These are phyloP conservation scores for Sebastes hubbsi DNA, from an alignment of 2,797 vertebrate species.

Conservation along the genomic window DNA sequence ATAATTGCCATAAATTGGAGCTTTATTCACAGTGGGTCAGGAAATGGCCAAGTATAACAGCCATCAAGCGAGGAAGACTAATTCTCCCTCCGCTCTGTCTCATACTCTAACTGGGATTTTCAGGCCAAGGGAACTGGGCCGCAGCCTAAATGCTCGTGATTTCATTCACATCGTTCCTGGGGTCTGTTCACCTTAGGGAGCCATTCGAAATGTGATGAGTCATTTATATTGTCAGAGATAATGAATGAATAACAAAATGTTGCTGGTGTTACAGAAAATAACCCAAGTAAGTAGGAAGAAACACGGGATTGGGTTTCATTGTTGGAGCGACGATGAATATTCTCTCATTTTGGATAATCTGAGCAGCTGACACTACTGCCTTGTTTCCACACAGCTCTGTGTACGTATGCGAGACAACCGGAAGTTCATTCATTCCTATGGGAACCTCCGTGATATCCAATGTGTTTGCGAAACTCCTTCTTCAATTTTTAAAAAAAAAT, in stretches of 20 bases:
- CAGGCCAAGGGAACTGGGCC: slow-evolving; percentile 47
- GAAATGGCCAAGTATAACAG: slow-evolving; percentile 72
- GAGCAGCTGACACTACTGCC: slow-evolving; percentile 29
- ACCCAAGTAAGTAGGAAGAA: slow-evolving; percentile 45
- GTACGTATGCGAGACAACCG: too few species aligned
- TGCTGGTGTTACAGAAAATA: slow-evolving; percentile 63
- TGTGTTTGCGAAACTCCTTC: too few species aligned
- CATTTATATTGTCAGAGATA: slow-evolving; percentile 77
- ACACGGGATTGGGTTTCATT: slow-evolving; percentile 46
- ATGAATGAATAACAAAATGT: slow-evolving; percentile 75
- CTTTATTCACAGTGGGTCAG: slow-evolving; percentile 73
- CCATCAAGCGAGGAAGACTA: slow-evolving; percentile 63
- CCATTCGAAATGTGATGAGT: slow-evolving; percentile 71
- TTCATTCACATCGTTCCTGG: slow-evolving; percentile 63
- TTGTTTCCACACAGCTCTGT: too few species aligned
- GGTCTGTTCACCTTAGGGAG: slow-evolving; percentile 62
- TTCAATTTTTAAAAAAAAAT: too few species aligned
- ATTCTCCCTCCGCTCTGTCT: slow-evolving; percentile 59
- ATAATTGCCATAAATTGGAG: slow-evolving; percentile 75
- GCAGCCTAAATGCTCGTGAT: slow-evolving; percentile 69
- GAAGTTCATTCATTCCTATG: too few species aligned
- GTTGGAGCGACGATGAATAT: slow-evolving; percentile 35
- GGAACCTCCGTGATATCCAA: too few species aligned
- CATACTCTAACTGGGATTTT: slow-evolving; percentile 42
- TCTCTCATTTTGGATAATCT: slow-evolving; percentile 55